A percentile compares a stretch with the other conserved stretches of the same genome.
phyloP scores from a whole-genome alignment of 1,140 invertebrate species.

The Brachionus asplanchnoidis region DNA sequence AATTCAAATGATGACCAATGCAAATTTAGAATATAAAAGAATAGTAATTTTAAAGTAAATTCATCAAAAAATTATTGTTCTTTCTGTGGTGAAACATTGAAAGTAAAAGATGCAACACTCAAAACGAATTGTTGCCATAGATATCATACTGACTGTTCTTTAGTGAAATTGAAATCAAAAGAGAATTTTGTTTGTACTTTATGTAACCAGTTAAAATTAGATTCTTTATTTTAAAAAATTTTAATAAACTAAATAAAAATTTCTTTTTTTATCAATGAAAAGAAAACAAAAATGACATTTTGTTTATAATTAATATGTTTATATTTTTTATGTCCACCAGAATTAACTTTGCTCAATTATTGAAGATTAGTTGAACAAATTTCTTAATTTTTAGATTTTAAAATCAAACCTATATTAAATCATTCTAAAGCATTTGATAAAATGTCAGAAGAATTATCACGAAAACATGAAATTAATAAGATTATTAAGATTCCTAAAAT shows the following conservation, averaged over 20 bases:
- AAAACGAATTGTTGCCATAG: neutral
- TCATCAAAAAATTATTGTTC: neutral
- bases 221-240: neutral
- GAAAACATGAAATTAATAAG: neutral
- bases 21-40: too few relatives aligned
- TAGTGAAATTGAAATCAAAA: neutral
- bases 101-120: neutral
- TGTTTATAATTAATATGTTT: neutral
- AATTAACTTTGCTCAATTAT: neutral
- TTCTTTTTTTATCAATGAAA: neutral
- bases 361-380: neutral
- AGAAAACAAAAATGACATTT: neutral
- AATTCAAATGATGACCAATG: too few relatives aligned
- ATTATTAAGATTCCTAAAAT: neutral
- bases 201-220: neutral
- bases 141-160: neutral
- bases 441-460: neutral
- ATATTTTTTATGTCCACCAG: neutral
- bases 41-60: too few relatives aligned
- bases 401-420: neutral
- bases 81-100: neutral
- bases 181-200: neutral
- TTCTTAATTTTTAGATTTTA: neutral
- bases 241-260: neutral
- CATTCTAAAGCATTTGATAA: neutral